Evolutionary conservation across 2,888 invertebrate genomes (phyloP), one percentile per base, ranked within the genome.

Genomic region (Strigamia crassipes): DNA sequence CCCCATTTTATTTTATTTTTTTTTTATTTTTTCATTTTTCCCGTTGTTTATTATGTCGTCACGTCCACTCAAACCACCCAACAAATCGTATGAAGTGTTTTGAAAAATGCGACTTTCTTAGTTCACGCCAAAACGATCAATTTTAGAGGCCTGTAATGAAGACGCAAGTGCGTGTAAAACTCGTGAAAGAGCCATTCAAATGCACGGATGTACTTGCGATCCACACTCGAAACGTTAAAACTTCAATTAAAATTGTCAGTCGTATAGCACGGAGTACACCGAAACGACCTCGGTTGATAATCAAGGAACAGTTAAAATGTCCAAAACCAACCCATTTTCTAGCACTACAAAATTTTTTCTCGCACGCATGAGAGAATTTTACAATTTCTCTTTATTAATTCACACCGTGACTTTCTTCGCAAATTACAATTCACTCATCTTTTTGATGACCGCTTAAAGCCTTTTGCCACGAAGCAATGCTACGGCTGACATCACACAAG

Each of bases 361-460:
- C 46, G 46, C 46, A 46, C n/a, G 46, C 46, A 12, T 46, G 46
- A 46, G 15, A 15, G 46, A 46, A 13, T 46, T 46, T 18, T 1
- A 61, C 61, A 61, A 61, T 61, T 61, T 61, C 23, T 61, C 61
- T 21, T 61, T 61, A 61, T 61, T 61, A 61, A 61, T 61, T 61
- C 21, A 3, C 9, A 23, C 23, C 21, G 10, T 23, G 21, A 61
- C n/a, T 61, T 18, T 21, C 18, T 23, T 61, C 21, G 18, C 61
- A 61, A 51, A 51, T 51, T 61, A 61, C 61, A 61, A 61, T 61
- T 61, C 61, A 61, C 61, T 61, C 61, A 61, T 61, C 61, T 61
- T 61, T 61, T 21, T 61, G 61, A 61, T 61, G 61, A 61, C 61
- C 61, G 18, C 61, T 61, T 61, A 61, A 61, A 21, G 61, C 46